Evolutionary conservation across 2,888 invertebrate genomes (phyloP), one percentile per base, ranked within the genome.

Genomic region (Tethea ocularis): DNA sequence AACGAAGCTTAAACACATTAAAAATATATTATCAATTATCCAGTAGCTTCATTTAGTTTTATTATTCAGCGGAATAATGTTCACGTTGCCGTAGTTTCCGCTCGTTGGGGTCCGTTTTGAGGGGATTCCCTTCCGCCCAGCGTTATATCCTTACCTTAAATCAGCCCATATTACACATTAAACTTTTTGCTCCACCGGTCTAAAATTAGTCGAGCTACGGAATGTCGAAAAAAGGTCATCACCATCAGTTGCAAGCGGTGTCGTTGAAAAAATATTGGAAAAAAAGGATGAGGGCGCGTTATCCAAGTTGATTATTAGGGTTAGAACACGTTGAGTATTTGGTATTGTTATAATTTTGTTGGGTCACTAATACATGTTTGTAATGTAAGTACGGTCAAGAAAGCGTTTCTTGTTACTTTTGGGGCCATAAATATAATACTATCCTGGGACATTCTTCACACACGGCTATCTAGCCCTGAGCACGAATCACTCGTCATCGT

Each of bases 61-160:
- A 54, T 54, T 54, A 54, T 54, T 54, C 33, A 61, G 38, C 57
- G 60, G 51, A 56, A 57, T 60, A 62, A 63, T 63, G 63, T 65
- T 66, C 67, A 55, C 64, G 63, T 66, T 61, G 60, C 66, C 64
- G 63, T 72, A 64, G 71, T 75, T 74, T 80, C 78, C 75, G 67
- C 61, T 60, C 59, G 61, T 56, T 58, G 55, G 58, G 54, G 54
- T 62, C 56, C 57, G 66, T 65, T 61, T 56, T 62, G 63, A 67
- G 64, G 66, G 59, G 38, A 61, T 61, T 66, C 67, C 61, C 73
- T 76, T 74, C 73, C 74, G 65, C 61, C 65, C 54, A 55, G 33
- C 53, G 41, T 56, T 52, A 65, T 61, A 62, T 61, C 57, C 59
- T 33, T 57, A 58, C 60, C 68, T 67, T 62, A 64, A 71, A 76